These are phyloP conservation scores for Ditylenchus dipsaci DNA, from an alignment of 1,140 invertebrate genomes.

Conservation along the genomic window DNA sequence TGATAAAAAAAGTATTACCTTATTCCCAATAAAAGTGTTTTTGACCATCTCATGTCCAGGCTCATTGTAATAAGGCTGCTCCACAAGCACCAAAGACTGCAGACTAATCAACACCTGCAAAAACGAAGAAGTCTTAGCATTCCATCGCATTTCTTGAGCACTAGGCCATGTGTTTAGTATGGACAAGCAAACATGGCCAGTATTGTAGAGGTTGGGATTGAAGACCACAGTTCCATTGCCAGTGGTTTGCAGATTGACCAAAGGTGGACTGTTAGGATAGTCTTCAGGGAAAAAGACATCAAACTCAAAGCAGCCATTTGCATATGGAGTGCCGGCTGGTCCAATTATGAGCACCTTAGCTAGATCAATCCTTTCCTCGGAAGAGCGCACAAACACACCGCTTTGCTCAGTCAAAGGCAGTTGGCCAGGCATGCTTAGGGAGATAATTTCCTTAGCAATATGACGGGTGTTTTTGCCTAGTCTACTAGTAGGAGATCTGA, in stretches of 20 bases:
- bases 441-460: slow-evolving; percentile 89
- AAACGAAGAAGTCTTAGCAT: slow-evolving; percentile 88
- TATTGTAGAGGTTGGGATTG: slow-evolving; percentile 94
- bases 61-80: slow-evolving; percentile 94
- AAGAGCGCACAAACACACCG: slow-evolving; percentile 87
- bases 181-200: slow-evolving; percentile 84
- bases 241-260: slow-evolving; percentile 87
- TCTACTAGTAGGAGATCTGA: no score
- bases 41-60: slow-evolving; percentile 92
- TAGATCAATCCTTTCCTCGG: slow-evolving; percentile 79
- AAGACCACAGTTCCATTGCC: slow-evolving; percentile 85
- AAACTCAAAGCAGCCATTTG: slow-evolving; percentile 62
- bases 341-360: slow-evolving; percentile 70
- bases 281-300: slow-evolving; percentile 62
- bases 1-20: no score
- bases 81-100: no score
- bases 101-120: no score
- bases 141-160: slow-evolving; percentile 89
- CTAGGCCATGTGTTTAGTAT: slow-evolving; percentile 94
- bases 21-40: no score
- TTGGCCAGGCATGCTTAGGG: slow-evolving; percentile 80
- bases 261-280: slow-evolving; percentile 63
- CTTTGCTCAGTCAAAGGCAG: slow-evolving; percentile 85
- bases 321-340: slow-evolving; percentile 61
- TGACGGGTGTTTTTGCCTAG: slow-evolving; percentile 79